A percentile compares a stretch with the other conserved stretches of the same genome.
Conservation (phyloP, 2,888 invertebrate genomes). For the Apeira syringaria region DNA sequence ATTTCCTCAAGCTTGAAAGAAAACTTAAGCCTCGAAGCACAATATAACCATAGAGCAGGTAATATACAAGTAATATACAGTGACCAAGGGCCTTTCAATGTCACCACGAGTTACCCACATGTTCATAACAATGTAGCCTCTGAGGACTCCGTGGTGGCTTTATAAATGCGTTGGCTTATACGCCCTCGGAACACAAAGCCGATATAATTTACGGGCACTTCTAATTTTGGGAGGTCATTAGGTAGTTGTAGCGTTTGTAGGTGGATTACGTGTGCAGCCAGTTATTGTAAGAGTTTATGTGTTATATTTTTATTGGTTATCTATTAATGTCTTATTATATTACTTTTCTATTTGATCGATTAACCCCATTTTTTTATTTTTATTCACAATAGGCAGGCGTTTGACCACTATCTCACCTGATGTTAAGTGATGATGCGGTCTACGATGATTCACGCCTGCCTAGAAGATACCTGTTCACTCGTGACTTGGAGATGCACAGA, state of each 20-base stretch:
- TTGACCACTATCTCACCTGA: too few species aligned
- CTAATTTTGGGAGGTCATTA: conserved; percentile 27
- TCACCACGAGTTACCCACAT: conserved; percentile 16
- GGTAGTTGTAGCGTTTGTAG: conserved; percentile 13
- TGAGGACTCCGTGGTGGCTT: conserved; percentile 20
- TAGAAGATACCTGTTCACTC: too few species aligned
- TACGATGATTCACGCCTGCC: too few species aligned
- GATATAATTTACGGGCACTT: conserved; percentile 30
- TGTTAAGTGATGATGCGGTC: too few species aligned
- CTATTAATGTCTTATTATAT: too few species aligned
- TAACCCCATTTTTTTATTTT: too few species aligned
- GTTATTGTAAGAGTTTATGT: too few species aligned
- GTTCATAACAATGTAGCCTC: conserved; percentile 25
- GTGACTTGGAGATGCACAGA: too few species aligned
- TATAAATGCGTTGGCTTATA: conserved; percentile 32
- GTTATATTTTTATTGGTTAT: too few species aligned
- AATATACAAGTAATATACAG: neutral
- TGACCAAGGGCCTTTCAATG: conserved; percentile 15
- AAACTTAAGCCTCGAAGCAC: neutral
- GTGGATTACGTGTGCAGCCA: too few species aligned
- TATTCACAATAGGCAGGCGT: too few species aligned
- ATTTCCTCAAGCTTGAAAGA: neutral
- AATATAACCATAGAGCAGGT: neutral
- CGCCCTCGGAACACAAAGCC: conserved; percentile 28
- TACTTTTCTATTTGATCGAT: too few species aligned